These are phyloP conservation scores for Microcebus tavaratra DNA, from an alignment of 2,113 vertebrate genomes.

Conservation along the genomic window DNA sequence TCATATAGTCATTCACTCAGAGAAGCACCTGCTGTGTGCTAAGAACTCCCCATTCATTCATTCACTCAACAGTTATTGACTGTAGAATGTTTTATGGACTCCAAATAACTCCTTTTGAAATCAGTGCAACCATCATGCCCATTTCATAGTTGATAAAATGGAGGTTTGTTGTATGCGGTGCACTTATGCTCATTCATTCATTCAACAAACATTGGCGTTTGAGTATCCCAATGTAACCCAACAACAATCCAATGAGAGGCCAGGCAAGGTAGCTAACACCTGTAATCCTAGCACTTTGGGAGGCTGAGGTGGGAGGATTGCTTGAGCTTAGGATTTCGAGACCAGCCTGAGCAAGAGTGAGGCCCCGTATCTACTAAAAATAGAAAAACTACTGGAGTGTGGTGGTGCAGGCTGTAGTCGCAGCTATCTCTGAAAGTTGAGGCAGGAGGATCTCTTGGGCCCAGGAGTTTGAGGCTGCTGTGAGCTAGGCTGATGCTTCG, in stretches of 20 bases:
- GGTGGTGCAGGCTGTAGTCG: too few species aligned
- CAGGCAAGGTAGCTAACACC: too few species aligned
- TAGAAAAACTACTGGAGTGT: too few species aligned
- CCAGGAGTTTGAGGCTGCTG: too few species aligned
- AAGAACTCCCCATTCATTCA: neutral
- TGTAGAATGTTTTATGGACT: neutral
- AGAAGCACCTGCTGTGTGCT: neutral
- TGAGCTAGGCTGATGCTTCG: too few species aligned
- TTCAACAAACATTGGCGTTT: neutral
- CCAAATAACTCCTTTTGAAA: neutral
- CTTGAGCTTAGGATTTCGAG: too few species aligned
- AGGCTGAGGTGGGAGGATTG: too few species aligned
- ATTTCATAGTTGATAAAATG: neutral
- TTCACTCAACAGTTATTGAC: neutral
- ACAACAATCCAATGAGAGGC: neutral
- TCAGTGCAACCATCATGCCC: accelerated
- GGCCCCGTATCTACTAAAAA: too few species aligned
- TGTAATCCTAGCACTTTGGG: too few species aligned
- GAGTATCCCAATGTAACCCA: neutral
- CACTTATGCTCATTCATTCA: neutral
- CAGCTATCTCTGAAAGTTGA: too few species aligned
- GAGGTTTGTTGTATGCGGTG: neutral
- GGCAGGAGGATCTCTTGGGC: too few species aligned
- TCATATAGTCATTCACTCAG: neutral
- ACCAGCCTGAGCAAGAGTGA: too few species aligned